Evolutionary conservation across 2,888 invertebrate genomes (phyloP).

Genomic region (Apamea sordens): DNA sequence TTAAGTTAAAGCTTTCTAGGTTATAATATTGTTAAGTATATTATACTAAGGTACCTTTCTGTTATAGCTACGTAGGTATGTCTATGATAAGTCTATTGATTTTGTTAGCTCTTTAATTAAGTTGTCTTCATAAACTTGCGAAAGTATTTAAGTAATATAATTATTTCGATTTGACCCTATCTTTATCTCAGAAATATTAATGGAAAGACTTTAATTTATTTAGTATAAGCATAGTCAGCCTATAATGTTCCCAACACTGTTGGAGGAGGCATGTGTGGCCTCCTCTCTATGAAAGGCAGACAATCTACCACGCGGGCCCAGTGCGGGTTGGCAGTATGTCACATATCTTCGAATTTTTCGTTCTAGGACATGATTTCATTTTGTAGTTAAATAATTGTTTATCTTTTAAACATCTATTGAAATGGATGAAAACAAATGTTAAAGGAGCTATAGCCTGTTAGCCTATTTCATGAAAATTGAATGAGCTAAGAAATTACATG

Average conservation of each 20-base stretch:
- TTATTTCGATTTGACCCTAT: not conserved
- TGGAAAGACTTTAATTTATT: not conserved
- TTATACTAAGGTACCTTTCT: not conserved
- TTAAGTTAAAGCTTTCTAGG: constrained; percentile 6
- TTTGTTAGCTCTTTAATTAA: constrained; percentile 7
- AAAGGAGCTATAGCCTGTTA: constrained; percentile 44
- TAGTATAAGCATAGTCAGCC: too few relatives aligned
- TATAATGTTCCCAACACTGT: too few relatives aligned
- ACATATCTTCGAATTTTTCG: too few relatives aligned
- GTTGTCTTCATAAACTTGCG: not conserved
- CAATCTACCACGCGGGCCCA: too few relatives aligned
- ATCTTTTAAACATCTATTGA: not conserved
- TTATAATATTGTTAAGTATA: constrained; percentile 15
- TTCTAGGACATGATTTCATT: not conserved
- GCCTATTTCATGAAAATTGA: constrained; percentile 70
- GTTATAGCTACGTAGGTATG: not conserved
- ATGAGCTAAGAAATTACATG: constrained; percentile 72
- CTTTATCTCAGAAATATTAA: not conserved
- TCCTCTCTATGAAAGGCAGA: too few relatives aligned
- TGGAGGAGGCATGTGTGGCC: too few relatives aligned
- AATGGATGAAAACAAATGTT: constrained; percentile 23
- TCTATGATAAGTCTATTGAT: not conserved
- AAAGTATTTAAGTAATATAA: not conserved
- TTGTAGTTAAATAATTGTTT: not conserved
- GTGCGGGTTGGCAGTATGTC: too few relatives aligned